Evolutionary conservation across 2,888 invertebrate genomes (phyloP).

Genomic region (Trichopoda pennipes): DNA sequence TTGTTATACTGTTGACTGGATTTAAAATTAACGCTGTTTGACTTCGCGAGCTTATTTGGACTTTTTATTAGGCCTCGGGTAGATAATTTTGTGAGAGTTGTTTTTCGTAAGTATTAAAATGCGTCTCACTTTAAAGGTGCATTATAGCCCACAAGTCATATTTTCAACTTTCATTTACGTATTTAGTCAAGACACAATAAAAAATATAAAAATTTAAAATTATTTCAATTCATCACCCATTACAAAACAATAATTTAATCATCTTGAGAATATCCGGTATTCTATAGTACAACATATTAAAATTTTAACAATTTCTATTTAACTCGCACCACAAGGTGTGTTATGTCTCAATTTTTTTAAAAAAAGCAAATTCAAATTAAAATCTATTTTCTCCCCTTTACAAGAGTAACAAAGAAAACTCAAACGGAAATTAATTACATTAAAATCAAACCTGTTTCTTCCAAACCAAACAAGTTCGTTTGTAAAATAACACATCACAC

Average conservation of each 20-base stretch:
- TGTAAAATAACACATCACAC: neutral
- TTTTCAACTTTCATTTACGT: no score
- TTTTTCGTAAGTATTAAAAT: no score
- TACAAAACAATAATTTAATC: slow-evolving; percentile 8
- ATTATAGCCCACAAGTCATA: no score
- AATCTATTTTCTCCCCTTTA: slow-evolving; percentile 27
- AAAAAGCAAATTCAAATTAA: slow-evolving; percentile 5
- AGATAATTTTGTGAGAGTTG: no score
- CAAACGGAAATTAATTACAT: slow-evolving; percentile 34
- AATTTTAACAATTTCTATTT: slow-evolving; percentile 27
- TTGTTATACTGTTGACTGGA: no score
- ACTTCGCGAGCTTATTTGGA: no score
- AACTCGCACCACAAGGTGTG: neutral
- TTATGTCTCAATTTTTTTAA: no score
- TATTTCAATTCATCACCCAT: neutral
- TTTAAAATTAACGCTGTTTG: no score
- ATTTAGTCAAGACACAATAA: no score
- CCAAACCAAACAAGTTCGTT: neutral
- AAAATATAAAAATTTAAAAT: no score
- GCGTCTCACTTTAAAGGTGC: no score
- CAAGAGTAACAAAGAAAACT: neutral
- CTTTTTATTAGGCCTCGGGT: no score
- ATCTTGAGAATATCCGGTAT: slow-evolving; percentile 48
- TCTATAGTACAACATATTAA: slow-evolving; percentile 11
- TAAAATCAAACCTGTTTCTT: slow-evolving; percentile 41